Conservation (phyloP, 2,888 invertebrate genomes). For the Melanotus villosus region DNA sequence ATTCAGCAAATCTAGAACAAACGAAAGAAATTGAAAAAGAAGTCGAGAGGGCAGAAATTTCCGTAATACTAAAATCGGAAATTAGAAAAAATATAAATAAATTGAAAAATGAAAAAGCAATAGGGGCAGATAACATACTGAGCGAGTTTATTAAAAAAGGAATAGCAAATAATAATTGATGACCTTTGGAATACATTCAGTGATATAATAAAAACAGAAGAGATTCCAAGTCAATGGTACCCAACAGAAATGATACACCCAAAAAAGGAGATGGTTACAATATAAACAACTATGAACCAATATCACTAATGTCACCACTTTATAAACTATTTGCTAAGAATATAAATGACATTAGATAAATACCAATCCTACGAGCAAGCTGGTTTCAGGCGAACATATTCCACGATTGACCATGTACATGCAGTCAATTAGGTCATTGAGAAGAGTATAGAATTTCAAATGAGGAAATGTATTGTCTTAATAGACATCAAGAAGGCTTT, state of each 20-base stretch:
- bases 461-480: too few species aligned
- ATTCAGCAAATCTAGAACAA: not conserved
- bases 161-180: not conserved
- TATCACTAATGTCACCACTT: not conserved
- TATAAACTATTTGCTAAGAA: constrained; percentile 2
- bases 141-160: not conserved
- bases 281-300: not conserved
- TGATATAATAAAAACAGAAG: not conserved
- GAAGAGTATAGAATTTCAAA: not conserved
- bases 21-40: not conserved
- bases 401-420: not conserved
- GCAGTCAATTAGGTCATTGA: not conserved
- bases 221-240: constrained; percentile 2
- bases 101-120: not conserved
- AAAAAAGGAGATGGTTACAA: not conserved
- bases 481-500: too few species aligned
- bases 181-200: not conserved
- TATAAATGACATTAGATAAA: not conserved
- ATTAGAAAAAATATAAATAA: not conserved
- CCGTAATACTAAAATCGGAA: not conserved
- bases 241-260: not conserved
- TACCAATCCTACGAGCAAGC: not conserved
- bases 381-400: not conserved
- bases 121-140: not conserved
- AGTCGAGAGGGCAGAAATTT: not conserved